phyloP scores from a whole-genome alignment of 2,113 vertebrate genomes.

The Scartelaos histophorus region DNA sequence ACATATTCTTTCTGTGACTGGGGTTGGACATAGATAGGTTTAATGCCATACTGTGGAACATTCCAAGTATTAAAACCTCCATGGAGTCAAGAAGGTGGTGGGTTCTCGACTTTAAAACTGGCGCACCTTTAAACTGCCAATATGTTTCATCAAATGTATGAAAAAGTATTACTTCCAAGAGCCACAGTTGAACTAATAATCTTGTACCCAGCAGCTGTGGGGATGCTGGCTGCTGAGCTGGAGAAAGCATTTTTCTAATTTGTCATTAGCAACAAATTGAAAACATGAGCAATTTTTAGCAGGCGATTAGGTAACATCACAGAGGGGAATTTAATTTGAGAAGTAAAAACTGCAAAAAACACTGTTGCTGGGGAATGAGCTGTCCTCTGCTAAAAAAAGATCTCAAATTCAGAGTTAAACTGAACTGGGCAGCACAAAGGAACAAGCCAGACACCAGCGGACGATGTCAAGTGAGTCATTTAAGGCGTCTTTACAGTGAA shows the following conservation, averaged over 20 bases:
- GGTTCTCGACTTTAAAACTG: no score
- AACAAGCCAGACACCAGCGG: not conserved
- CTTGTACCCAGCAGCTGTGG: not conserved
- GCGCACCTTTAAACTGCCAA: not conserved
- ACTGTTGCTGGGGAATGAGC: conserved; percentile 4
- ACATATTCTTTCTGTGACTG: no score
- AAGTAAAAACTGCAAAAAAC: not conserved
- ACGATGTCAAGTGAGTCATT: conserved; percentile 6
- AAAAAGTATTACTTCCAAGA: not conserved
- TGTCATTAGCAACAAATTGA: conserved; percentile 7
- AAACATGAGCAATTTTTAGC: conserved; percentile 7
- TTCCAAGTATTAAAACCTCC: no score
- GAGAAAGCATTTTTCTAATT: not conserved
- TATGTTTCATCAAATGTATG: not conserved
- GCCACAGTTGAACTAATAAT: not conserved
- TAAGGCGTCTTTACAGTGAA: conserved; percentile 1
- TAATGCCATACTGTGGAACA: no score
- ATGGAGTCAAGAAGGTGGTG: no score
- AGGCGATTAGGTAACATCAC: conserved; percentile 5
- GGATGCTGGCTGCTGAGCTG: not conserved
- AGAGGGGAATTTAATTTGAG: not conserved
- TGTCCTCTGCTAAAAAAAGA: not conserved
- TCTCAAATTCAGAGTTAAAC: not conserved
- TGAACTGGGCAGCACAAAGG: conserved; percentile 2
- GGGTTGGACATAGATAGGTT: no score